A percentile compares a stretch with the other conserved stretches of the same genome.
Conservation (phyloP, 2,797 vertebrate species). For the Alosa sapidissima region DNA sequence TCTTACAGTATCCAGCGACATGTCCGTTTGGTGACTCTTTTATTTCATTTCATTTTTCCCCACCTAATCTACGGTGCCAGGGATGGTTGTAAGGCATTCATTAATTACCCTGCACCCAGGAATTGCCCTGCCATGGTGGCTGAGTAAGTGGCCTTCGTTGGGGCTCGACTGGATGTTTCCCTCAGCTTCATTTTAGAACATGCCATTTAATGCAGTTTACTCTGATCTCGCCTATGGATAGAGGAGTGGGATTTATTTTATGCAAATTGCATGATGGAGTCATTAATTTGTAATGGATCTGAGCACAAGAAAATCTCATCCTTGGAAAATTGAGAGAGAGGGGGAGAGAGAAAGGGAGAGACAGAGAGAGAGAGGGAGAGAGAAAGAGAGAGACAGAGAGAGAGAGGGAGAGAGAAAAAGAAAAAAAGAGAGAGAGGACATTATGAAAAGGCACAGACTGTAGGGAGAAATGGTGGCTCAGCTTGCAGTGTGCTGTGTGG, state of each 20-base stretch:
- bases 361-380: not conserved
- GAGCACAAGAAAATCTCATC: slow-evolving; percentile 68
- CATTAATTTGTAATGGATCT: slow-evolving; percentile 78
- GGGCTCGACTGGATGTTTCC: slow-evolving; percentile 51
- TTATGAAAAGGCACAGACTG: slow-evolving; percentile 72
- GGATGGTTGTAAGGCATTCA: slow-evolving; percentile 68
- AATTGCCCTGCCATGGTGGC: slow-evolving; percentile 60
- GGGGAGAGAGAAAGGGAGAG: slow-evolving; percentile 26
- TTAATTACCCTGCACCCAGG: slow-evolving; percentile 70
- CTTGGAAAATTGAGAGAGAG: slow-evolving; percentile 76
- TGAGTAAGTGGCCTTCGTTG: slow-evolving; percentile 62
- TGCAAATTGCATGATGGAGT: slow-evolving; percentile 71
- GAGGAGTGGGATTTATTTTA: slow-evolving; percentile 59
- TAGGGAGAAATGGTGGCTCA: slow-evolving; percentile 66
- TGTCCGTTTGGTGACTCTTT: slow-evolving; percentile 3
- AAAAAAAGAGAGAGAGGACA: slow-evolving; percentile 60
- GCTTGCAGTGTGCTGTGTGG: slow-evolving; percentile 73
- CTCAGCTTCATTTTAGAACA: slow-evolving; percentile 51
- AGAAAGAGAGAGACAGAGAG: not conserved
- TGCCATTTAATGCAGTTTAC: slow-evolving; percentile 73
- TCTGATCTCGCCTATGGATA: slow-evolving; percentile 68
- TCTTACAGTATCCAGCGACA: slow-evolving; percentile 12
- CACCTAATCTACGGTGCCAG: not conserved
- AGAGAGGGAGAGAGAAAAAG: slow-evolving; percentile 62
- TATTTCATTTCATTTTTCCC: slow-evolving; percentile 46